phyloP scores from a whole-genome alignment of 2,113 vertebrate genomes.

The Myrmophylax atrothorax region DNA sequence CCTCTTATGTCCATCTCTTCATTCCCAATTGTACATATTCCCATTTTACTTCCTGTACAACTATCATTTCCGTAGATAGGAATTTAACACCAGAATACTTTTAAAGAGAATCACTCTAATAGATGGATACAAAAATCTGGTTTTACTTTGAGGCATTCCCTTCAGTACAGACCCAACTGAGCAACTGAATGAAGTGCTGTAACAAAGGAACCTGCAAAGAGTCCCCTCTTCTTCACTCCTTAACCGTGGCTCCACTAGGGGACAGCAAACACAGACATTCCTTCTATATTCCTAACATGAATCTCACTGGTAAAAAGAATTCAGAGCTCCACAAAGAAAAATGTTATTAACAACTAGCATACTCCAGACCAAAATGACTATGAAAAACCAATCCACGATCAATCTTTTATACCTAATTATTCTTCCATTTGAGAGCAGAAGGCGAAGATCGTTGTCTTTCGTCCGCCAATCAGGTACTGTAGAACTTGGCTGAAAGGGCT shows the following conservation, averaged over 20 bases:
- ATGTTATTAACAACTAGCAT: background rate
- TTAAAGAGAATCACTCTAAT: background rate
- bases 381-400: background rate
- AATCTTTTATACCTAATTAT: slow-evolving; percentile 86
- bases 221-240: background rate
- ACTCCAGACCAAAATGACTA: background rate
- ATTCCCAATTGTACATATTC: background rate
- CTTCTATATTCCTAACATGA: background rate
- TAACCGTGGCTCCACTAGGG: slow-evolving; percentile 15
- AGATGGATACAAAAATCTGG: background rate
- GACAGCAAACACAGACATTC: slow-evolving; percentile 50
- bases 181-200: background rate
- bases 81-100: background rate
- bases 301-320: background rate
- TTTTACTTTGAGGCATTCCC: background rate
- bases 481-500: slow-evolving; percentile 89
- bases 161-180: background rate
- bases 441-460: slow-evolving; percentile 87
- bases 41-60: background rate
- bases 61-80: accelerated
- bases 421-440: slow-evolving; percentile 92
- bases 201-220: background rate
- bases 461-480: slow-evolving; percentile 83
- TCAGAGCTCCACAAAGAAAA: background rate
- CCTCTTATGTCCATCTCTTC: background rate